Evolutionary conservation across 2,888 invertebrate genomes (phyloP).

Genomic region (Lasiommata megera): DNA sequence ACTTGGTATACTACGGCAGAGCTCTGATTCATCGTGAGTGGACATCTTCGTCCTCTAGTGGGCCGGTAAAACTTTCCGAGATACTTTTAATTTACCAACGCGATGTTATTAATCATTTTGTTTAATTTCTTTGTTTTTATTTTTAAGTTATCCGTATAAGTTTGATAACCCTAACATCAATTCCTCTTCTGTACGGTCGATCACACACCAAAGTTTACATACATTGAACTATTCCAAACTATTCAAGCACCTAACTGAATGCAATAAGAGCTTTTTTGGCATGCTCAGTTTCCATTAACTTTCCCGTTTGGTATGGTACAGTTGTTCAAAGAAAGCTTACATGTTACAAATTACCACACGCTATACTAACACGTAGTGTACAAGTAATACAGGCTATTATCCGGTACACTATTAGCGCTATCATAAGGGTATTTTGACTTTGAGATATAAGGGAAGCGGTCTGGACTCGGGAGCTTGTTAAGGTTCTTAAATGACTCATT

Average conservation of each 20-base stretch:
- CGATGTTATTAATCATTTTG: too few relatives aligned
- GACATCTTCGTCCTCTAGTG: too few relatives aligned
- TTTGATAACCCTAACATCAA: conserved; percentile 5
- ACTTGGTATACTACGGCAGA: too few relatives aligned
- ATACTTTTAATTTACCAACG: too few relatives aligned
- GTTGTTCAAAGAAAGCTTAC: background rate
- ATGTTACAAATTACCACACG: background rate
- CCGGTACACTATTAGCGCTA: background rate
- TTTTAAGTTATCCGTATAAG: background rate
- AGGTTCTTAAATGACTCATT: conserved; percentile 15
- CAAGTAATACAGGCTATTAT: conserved; percentile 9
- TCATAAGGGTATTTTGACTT: conserved; percentile 14
- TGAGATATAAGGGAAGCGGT: conserved; percentile 18
- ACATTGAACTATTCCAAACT: conserved; percentile 2
- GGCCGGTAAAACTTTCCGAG: too few relatives aligned
- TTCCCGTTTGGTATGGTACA: background rate
- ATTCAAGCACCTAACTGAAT: conserved; percentile 11
- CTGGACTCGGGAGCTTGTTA: conserved; percentile 19
- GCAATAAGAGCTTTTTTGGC: conserved; percentile 11
- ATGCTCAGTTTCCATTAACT: conserved; percentile 12
- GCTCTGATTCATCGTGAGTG: too few relatives aligned
- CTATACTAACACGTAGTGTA: background rate
- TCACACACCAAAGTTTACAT: conserved; percentile 13
- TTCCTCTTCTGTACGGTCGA: conserved; percentile 9
- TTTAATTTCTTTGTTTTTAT: too few relatives aligned